Evolutionary conservation across 2,797 vertebrate genomes (phyloP).

Genomic region (Epinephelus awoara): DNA sequence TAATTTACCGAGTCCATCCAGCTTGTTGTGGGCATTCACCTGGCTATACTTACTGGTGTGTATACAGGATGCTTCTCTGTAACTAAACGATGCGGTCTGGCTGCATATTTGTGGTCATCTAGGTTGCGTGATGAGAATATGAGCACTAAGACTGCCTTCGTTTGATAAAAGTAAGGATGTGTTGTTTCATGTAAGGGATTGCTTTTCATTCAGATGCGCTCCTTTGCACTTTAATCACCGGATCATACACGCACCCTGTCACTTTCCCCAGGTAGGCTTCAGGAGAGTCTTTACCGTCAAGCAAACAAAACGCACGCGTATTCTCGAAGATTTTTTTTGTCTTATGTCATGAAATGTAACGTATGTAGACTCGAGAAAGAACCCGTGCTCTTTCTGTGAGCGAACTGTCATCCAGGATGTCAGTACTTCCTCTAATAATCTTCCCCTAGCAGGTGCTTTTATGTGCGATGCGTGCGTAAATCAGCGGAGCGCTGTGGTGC

Average conservation of each 20-base stretch:
- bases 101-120: conserved; percentile 24
- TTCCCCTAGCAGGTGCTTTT: conserved; percentile 82
- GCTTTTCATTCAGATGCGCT: conserved; percentile 9
- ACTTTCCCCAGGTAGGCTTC: conserved; percentile 33
- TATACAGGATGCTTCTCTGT: conserved; percentile 39
- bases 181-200: neutral
- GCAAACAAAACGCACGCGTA: neutral
- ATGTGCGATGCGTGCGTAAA: conserved; percentile 81
- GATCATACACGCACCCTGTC: conserved; percentile 5
- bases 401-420: conserved; percentile 71
- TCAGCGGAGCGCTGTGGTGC: conserved; percentile 73
- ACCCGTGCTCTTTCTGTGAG: conserved; percentile 55
- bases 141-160: conserved; percentile 5
- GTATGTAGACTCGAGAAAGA: neutral
- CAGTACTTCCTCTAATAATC: conserved; percentile 82
- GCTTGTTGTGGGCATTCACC: conserved; percentile 39
- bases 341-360: neutral
- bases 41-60: conserved; percentile 42
- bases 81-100: conserved; percentile 51
- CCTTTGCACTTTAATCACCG: conserved; percentile 47
- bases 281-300: conserved; percentile 13
- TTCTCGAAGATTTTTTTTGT: neutral
- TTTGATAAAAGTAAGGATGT: conserved; percentile 24
- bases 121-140: conserved; percentile 35
- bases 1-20: conserved; percentile 18